Evolutionary conservation across 2,113 vertebrate genomes (phyloP), one percentile per base, ranked within the genome.

Genomic region (Mirounga angustirostris): DNA sequence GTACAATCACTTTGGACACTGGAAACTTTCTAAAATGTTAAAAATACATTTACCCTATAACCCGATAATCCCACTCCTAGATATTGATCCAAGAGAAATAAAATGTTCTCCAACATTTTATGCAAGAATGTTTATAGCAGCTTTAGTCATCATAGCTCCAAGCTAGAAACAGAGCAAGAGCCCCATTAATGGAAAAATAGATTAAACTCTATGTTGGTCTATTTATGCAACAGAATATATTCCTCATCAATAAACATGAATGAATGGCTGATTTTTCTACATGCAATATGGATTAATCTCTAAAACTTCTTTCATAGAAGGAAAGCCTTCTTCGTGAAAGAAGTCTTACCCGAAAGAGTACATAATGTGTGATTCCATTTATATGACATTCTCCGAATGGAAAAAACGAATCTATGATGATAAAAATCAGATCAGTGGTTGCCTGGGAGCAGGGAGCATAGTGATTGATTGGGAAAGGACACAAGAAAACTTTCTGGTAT

Each of bases 101-200:
- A 74, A 59, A 74, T 28, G 33, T 21, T 28, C 28, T 73, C 73
- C 61, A 58, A 63, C 36, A 86, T 73, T 74, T 33, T 56, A 56
- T 18, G 19, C 0, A 8, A 86, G 18, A 86, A 63, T 58, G 28
- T 33, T 81, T 43, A 28, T 61, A 74, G 7, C 19, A 67, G 33
- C 30, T 74, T 54, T 73, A 85, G 18, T 63, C 13, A 30, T 43
- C 54, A 28, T 61, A 78, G 14, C 26, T 40, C 22, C 50, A 83
- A 94, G n/a, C 83, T 92, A 88, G 58, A 94, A 94, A 78, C 4
- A 71, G 18, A 83, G 11, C 18, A 65, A n/a, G 69, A 84, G 28
- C 71, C 30, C 11, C 11, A 80, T 52, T 61, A 33, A n/a, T 2
- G 71, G 5, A 61, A 94, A 95, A 87, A 54, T 4, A 58, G 52